These are phyloP conservation scores for Apocrypta bakeri DNA, from an alignment of 1,140 invertebrate genomes.

Conservation along the genomic window DNA sequence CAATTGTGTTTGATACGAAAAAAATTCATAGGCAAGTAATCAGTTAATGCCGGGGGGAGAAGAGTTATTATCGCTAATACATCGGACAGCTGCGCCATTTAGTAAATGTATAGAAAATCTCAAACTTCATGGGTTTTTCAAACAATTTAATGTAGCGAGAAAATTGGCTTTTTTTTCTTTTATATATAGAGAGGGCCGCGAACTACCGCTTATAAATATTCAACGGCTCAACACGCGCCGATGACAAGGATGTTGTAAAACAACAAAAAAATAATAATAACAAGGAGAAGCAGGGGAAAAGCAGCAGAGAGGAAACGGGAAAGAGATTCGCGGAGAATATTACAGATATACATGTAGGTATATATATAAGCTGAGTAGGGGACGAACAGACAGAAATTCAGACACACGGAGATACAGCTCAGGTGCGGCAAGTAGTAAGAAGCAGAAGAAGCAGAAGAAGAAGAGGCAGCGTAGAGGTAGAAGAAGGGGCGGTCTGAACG, in stretches of 20 bases:
- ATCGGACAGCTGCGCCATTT: no score
- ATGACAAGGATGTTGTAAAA: constrained; percentile 27
- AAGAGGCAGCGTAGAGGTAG: background rate
- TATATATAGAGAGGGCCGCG: no score
- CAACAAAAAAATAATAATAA: background rate
- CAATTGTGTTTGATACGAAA: background rate
- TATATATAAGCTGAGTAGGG: background rate
- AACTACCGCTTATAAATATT: constrained; percentile 26
- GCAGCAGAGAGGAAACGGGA: background rate
- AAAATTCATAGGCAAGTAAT: background rate
- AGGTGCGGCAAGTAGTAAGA: background rate
- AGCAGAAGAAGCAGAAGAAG: background rate
- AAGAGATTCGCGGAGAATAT: background rate
- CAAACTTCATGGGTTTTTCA: no score
- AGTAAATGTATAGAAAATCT: no score
- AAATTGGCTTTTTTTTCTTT: no score
- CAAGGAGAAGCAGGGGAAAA: background rate
- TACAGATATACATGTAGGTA: background rate
- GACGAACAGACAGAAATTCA: background rate
- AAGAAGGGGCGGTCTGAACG: background rate
- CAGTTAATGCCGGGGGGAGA: no score
- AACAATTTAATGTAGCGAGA: no score
- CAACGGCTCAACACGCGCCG: background rate
- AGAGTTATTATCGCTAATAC: no score
- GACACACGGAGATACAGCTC: background rate